Evolutionary conservation across 2,113 vertebrate genomes (phyloP).

Genomic region (Danionella cerebrum): DNA sequence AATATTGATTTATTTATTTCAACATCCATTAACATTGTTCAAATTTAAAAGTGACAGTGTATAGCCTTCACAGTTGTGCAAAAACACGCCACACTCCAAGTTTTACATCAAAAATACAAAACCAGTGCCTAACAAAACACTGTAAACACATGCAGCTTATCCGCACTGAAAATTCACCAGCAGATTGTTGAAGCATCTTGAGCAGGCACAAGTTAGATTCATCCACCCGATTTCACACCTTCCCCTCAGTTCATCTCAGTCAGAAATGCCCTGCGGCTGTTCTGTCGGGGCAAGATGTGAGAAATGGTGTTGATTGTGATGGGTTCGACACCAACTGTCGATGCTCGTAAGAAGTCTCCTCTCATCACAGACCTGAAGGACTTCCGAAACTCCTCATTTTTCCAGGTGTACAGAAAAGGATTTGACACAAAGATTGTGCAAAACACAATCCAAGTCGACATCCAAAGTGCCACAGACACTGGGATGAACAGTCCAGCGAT

Average conservation of each 20-base stretch:
- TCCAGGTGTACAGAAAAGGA: slow-evolving; percentile 80
- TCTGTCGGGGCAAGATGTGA: slow-evolving; percentile 42
- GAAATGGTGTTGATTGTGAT: slow-evolving; percentile 36
- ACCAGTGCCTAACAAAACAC: slow-evolving; percentile 8
- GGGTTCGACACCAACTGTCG: slow-evolving; percentile 40
- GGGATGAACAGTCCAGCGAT: slow-evolving; percentile 64
- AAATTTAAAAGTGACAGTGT: slow-evolving; percentile 11
- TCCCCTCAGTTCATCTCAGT: slow-evolving; percentile 31
- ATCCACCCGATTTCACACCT: neutral
- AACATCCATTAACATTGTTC: slow-evolving; percentile 22
- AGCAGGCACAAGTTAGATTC: neutral
- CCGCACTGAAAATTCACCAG: neutral
- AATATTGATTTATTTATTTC: slow-evolving; percentile 4
- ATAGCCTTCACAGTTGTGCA: slow-evolving; percentile 1
- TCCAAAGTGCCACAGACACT: slow-evolving; percentile 64
- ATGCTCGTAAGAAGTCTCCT: slow-evolving; percentile 42
- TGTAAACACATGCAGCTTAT: neutral
- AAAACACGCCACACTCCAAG: slow-evolving; percentile 9
- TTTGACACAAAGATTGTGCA: slow-evolving; percentile 75
- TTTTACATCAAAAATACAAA: neutral
- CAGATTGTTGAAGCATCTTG: neutral
- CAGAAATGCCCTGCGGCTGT: slow-evolving; percentile 38
- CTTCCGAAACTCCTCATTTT: slow-evolving; percentile 79
- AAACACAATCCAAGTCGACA: slow-evolving; percentile 73
- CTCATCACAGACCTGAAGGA: slow-evolving; percentile 70